Percentiles rank a stretch among this genome's conserved stretches.
phyloP scores from a whole-genome alignment of 2,888 invertebrate genomes.

The Spodoptera littoralis region DNA sequence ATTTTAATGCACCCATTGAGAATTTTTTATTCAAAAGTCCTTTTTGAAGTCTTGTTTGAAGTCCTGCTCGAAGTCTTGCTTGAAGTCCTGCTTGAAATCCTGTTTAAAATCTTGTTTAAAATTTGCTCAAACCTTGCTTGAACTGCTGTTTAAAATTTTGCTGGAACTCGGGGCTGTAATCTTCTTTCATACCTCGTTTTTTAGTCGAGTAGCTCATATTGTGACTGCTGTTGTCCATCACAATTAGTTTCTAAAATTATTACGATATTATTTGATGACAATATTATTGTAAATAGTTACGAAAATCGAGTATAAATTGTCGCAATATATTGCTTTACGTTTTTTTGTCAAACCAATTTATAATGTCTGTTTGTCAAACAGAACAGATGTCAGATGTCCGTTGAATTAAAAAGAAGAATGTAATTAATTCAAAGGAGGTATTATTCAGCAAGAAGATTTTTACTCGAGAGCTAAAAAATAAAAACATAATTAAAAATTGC shows the following conservation, averaged over 20 bases:
- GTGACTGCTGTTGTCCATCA: neutral
- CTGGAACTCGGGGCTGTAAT: constrained; percentile 6
- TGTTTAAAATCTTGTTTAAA: constrained; percentile 15
- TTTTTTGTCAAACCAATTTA: too few species aligned
- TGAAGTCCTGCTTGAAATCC: constrained; percentile 10
- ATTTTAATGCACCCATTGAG: constrained; percentile 1
- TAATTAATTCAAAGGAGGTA: too few species aligned
- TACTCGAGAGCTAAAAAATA: too few species aligned
- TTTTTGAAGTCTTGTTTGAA: constrained; percentile 34
- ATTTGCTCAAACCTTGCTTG: constrained; percentile 1
- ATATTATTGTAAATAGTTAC: too few species aligned
- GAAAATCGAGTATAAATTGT: too few species aligned
- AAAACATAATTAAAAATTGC: too few species aligned
- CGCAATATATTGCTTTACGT: too few species aligned
- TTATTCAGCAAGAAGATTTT: too few species aligned
- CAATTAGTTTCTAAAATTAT: neutral
- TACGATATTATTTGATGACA: neutral
- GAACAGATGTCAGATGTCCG: too few species aligned
- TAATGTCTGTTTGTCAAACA: too few species aligned
- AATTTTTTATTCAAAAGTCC: constrained; percentile 20
- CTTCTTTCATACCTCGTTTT: constrained; percentile 22
- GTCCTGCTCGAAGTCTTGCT: constrained; percentile 25
- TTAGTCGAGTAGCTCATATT: constrained; percentile 27
- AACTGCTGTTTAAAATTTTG: constrained; percentile 13
- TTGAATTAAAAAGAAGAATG: too few species aligned